Evolutionary conservation across 2,888 invertebrate genomes (phyloP).

Genomic region (Leuctra nigra): DNA sequence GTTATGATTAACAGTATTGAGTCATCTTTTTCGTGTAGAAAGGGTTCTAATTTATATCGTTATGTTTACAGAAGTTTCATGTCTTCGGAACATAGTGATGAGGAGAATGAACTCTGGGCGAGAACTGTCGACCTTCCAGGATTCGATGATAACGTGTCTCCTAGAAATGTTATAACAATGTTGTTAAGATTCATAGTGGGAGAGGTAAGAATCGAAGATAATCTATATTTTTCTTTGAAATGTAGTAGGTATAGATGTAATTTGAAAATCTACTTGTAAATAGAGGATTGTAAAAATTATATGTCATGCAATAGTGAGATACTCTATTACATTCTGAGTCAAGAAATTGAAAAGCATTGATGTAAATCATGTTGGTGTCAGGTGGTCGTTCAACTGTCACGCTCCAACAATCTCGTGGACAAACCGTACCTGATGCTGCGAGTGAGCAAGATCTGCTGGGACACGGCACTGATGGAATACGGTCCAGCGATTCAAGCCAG

Average conservation of each 20-base stretch:
- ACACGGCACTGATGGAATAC: constrained; percentile 69
- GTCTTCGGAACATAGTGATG: constrained; percentile 61
- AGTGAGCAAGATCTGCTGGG: constrained; percentile 60
- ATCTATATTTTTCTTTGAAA: too few species aligned
- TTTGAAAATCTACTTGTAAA: too few species aligned
- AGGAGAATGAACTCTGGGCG: constrained; percentile 67
- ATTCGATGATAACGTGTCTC: constrained; percentile 76
- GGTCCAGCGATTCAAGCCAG: constrained; percentile 71
- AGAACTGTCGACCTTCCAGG: constrained; percentile 70
- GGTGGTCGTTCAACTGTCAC: constrained; percentile 59
- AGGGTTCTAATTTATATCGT: background rate
- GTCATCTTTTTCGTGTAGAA: too few species aligned
- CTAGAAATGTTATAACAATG: constrained; percentile 64
- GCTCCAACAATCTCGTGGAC: constrained; percentile 57
- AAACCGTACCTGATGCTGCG: constrained; percentile 68
- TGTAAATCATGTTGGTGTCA: too few species aligned
- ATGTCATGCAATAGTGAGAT: too few species aligned
- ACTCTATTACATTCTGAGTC: too few species aligned
- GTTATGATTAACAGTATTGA: too few species aligned
- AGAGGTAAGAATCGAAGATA: constrained; percentile 44
- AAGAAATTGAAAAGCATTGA: too few species aligned
- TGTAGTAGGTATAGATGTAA: too few species aligned
- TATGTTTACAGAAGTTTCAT: constrained; percentile 42
- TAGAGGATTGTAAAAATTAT: too few species aligned
- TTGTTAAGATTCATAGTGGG: constrained; percentile 65